Evolutionary conservation across 2,888 invertebrate genomes (phyloP), one percentile per base, ranked within the genome.

Genomic region (Diarsia rubi): DNA sequence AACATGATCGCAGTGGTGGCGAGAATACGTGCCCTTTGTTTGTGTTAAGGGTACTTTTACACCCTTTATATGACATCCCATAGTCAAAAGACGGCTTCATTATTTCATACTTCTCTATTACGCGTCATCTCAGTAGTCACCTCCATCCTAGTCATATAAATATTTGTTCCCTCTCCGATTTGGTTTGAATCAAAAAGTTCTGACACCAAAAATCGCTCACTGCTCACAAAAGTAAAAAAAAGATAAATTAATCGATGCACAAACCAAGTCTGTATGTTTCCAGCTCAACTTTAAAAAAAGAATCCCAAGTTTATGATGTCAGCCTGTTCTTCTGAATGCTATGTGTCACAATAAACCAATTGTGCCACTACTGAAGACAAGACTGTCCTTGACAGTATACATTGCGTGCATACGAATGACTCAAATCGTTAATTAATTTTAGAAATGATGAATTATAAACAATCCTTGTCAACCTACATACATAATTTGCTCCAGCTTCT

Each of bases 301-400:
- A 65, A 11, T 21, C n/a, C 16, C 21, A 66, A 14, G 24, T 54
- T 31, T 42, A 78, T 82, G 54, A 69, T 75, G 71, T 79, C 79
- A 81, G 83, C 54, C 42, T 21, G 67, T 63, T 78, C 47, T 27
- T 62, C 69, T 45, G n/a, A 47, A 45, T 24, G 49, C 49, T 57
- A 81, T 78, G 69, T 73, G 68, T 78, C 73, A 74, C 49, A 71
- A 75, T 79, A 65, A 75, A 69, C 70, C n/a, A 63, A 83, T 59
- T 75, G 79, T 81, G 31, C 21, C 31, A 49, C 42, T 54, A 63
- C 42, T 63, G 37, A 82, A 68, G 57, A 66, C 70, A 49, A 70
- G 63, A 31, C 60, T 45, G 82, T 27, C 68, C 69, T 84, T 81
- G 81, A 70, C 68, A 70, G 64, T 63, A 70, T 67, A 49, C 74